Conservation (phyloP, 2,797 vertebrate genomes). For the Cyprinodon diabolis region DNA sequence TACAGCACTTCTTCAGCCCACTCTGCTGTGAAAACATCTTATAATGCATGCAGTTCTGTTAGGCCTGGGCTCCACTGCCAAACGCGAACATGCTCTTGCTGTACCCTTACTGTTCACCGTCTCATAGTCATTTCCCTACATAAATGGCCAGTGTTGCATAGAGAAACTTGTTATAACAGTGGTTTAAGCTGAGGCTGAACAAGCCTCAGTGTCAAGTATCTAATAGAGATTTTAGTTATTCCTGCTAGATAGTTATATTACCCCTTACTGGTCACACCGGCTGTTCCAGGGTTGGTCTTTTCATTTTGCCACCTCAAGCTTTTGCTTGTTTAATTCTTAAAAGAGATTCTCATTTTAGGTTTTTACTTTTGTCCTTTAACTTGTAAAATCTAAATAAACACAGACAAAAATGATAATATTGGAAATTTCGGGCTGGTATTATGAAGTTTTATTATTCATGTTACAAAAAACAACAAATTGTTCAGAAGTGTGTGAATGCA, state of each 20-base stretch:
- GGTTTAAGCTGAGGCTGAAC: slow-evolving; percentile 29
- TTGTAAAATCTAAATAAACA: not conserved
- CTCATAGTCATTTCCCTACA: slow-evolving; percentile 16
- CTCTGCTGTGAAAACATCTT: slow-evolving; percentile 57
- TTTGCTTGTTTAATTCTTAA: not conserved
- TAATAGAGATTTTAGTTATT: slow-evolving; percentile 30
- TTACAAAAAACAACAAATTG: not conserved
- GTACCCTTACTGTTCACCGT: slow-evolving; percentile 6
- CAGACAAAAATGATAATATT: not conserved
- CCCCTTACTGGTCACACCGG: slow-evolving; percentile 14
- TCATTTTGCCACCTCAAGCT: not conserved
- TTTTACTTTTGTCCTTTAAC: not conserved
- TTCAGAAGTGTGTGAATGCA: not conserved
- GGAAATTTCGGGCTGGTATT: not conserved
- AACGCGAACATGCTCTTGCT: slow-evolving; percentile 42
- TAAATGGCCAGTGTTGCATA: slow-evolving; percentile 13
- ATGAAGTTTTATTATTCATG: not conserved
- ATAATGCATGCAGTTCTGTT: slow-evolving; percentile 61
- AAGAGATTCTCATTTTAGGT: not conserved
- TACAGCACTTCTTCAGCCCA: slow-evolving; percentile 46
- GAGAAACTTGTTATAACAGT: slow-evolving; percentile 8
- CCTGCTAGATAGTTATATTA: not conserved
- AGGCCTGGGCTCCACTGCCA: slow-evolving; percentile 23
- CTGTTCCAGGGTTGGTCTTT: not conserved
- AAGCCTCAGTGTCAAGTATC: slow-evolving; percentile 22